phyloP scores from a whole-genome alignment of 2,113 vertebrate genomes.

The Sceloporus tristichus region DNA sequence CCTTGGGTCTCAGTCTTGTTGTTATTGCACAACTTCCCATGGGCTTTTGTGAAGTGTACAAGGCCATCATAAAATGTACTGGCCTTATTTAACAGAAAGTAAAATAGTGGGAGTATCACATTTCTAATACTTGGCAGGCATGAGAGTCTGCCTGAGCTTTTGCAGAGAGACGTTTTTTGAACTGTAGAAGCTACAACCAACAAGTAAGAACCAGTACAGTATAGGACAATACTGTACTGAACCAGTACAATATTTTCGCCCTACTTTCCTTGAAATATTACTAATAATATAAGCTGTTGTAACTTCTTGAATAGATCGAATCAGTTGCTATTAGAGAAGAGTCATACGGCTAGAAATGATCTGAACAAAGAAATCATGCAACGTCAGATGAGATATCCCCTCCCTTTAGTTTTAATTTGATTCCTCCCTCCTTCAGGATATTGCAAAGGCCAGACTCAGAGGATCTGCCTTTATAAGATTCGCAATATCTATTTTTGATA shows the following conservation, averaged over 20 bases:
- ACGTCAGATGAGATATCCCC: neutral
- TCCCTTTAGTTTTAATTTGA: neutral
- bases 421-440: neutral
- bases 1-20: neutral
- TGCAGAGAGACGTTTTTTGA: neutral
- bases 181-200: neutral
- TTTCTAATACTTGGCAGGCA: neutral
- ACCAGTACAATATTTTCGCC: neutral
- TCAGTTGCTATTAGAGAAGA: neutral
- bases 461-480: neutral
- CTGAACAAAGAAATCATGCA: neutral
- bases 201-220: neutral
- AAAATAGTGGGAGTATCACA: neutral
- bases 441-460: neutral
- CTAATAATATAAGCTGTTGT: neutral
- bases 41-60: too few species aligned
- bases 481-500: neutral
- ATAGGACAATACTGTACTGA: neutral
- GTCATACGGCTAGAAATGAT: neutral
- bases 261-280: neutral
- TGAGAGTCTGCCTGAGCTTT: neutral
- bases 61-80: neutral
- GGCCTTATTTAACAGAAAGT: neutral
- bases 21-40: neutral
- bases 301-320: neutral